Conservation (phyloP, 2,113 vertebrate genomes). For the Indicator indicator region DNA sequence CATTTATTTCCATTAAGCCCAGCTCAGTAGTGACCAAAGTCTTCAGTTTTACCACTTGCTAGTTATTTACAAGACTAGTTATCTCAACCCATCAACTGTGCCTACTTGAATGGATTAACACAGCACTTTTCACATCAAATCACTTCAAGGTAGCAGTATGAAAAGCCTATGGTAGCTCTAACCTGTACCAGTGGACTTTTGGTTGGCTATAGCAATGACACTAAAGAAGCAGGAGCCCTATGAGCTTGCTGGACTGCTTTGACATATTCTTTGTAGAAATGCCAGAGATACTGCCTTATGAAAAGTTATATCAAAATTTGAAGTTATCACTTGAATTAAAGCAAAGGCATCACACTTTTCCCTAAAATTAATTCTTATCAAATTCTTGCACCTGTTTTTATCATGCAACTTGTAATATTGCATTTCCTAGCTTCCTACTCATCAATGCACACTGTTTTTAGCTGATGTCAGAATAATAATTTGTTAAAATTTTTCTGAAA, state of each 20-base stretch:
- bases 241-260: background rate
- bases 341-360: background rate
- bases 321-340: background rate
- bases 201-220: background rate
- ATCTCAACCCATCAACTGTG: background rate
- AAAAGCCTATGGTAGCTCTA: background rate
- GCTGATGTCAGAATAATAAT: background rate
- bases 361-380: background rate
- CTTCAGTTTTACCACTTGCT: background rate
- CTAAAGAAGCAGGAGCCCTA: background rate
- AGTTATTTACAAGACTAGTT: background rate
- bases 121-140: background rate
- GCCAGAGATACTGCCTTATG: background rate
- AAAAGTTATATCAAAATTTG: background rate
- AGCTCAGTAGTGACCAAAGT: background rate
- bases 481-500: background rate
- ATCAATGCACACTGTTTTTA: background rate
- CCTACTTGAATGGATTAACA: background rate
- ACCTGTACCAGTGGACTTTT: background rate
- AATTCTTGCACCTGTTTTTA: background rate
- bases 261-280: background rate
- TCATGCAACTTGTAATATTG: background rate
- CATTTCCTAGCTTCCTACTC: background rate
- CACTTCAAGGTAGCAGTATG: background rate
- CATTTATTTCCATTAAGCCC: background rate